Base-by-base conservation (phyloP, 2,888 invertebrate genomes). In the Acanthosoma haemorrhoidale region DNA sequence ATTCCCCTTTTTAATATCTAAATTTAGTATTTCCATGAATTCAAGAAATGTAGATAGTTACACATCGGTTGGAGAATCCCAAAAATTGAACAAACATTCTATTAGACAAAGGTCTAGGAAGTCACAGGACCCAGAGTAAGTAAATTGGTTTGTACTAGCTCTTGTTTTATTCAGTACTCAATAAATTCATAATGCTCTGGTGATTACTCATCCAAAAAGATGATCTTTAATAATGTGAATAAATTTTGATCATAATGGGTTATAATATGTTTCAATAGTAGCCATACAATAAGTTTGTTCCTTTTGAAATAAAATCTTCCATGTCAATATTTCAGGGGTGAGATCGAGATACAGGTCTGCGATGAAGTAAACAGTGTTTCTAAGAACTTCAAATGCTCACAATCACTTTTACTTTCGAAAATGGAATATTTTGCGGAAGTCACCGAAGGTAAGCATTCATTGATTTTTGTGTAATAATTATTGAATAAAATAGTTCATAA, bases 381-480 rank as follows among this genome's bases (percentile, higher is more conserved):
- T 75, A 90, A 91, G 77, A 94, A 95, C 79, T 97, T 96, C 79
- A 84, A 87, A 67, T 96, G 96, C 78, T 88, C 92, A 0, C 91
- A 95, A 78, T 89, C 88, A 76, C 81, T 96, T 66, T 83, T 96
- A 15, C 87, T 95, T 0, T 87, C 88, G 68, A 94, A 96, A 82
- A 96, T 96, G 95, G 93, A 93, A 11, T 97, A 96, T 78, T 97
- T 96, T 80, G 92, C 92, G 9, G 91, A 92, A 77, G 91, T 94
- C 3, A 92, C 92, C 0, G 87, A 88, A 15, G 92, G 87, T 77
- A 77, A 70, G 69, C 29, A 18, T 34, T n/a, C 11, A 66, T n/a
- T 32, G 4, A 8, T 4, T 57, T 21, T n/a, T n/a, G n/a, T n/a
- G n/a, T n/a, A n/a, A n/a, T n/a, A n/a, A n/a, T n/a, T n/a, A n/a